Percentiles rank a stretch among this genome's conserved stretches.
Conservation (phyloP, 2,888 invertebrate genomes). For the Bombylius discolor region DNA sequence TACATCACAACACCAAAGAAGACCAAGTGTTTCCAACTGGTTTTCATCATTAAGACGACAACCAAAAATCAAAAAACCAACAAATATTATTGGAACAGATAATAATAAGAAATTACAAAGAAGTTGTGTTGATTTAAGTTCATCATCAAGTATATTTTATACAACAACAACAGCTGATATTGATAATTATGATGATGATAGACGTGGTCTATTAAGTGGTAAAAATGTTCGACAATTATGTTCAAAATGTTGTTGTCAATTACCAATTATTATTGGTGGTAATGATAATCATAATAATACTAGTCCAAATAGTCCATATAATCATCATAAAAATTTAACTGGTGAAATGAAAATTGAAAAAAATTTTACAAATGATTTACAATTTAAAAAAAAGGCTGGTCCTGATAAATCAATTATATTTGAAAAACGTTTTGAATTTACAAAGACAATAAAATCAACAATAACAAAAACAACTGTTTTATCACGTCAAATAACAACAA, state of each 20-base stretch:
- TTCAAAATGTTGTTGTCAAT: constrained; percentile 30
- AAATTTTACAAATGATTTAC: constrained; percentile 23
- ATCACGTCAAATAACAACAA: background rate
- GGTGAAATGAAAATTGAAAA: constrained; percentile 21
- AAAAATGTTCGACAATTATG: constrained; percentile 23
- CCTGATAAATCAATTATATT: constrained; percentile 14
- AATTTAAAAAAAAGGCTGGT: constrained; percentile 17
- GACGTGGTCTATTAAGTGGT: constrained; percentile 15
- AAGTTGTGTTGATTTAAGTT: constrained; percentile 33
- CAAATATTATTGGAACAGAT: constrained; percentile 4
- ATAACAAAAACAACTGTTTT: constrained; percentile 24
- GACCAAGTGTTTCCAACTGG: constrained; percentile 64
- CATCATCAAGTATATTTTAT: constrained; percentile 29
- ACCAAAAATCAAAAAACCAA: constrained; percentile 29
- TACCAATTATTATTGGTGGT: background rate
- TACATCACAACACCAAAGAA: constrained; percentile 42
- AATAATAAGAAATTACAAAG: constrained; percentile 28
- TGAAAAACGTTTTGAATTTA: constrained; percentile 24
- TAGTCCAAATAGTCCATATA: too few relatives aligned
- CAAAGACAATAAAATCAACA: constrained; percentile 27
- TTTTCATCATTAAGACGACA: constrained; percentile 62
- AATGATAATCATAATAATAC: too few relatives aligned
- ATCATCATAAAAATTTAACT: too few relatives aligned
- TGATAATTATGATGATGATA: constrained; percentile 17
- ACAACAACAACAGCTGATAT: constrained; percentile 4